Evolutionary conservation across 2,797 vertebrate species (phyloP).

Genomic region (Uromys caudimaculatus): DNA sequence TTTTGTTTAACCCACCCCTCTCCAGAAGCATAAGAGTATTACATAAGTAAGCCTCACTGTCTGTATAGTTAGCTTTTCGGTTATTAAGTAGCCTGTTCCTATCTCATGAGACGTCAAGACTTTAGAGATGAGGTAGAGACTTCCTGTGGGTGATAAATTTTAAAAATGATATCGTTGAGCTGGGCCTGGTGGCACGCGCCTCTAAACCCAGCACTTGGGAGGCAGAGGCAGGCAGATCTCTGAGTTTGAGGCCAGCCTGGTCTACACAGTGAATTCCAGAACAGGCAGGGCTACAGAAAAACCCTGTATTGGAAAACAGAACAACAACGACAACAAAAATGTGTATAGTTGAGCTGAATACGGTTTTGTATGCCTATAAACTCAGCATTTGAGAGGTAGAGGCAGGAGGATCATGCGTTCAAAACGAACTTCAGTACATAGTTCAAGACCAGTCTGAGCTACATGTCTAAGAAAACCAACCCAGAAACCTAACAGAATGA

Average conservation of each 20-base stretch:
- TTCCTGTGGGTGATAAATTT: slow-evolving; percentile 29
- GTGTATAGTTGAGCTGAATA: not conserved
- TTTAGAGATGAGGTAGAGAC: not conserved
- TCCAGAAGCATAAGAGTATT: not conserved
- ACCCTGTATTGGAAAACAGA: not conserved
- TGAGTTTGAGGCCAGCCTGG: not conserved
- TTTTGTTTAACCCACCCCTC: not conserved
- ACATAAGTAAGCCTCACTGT: not conserved
- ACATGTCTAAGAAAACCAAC: not conserved
- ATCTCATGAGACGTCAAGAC: not conserved
- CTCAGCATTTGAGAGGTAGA: not conserved
- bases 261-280: not conserved
- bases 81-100: slow-evolving; percentile 28
- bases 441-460: not conserved
- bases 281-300: not conserved
- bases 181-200: not conserved
- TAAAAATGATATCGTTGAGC: not conserved
- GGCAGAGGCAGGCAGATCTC: not conserved
- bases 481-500: not conserved
- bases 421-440: not conserved
- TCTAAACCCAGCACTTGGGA: not conserved
- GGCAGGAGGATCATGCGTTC: not conserved
- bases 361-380: not conserved
- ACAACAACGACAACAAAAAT: not conserved
- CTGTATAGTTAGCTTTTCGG: not conserved